phyloP scores from a whole-genome alignment of 1,140 invertebrate species.

The Apis laboriosa region DNA sequence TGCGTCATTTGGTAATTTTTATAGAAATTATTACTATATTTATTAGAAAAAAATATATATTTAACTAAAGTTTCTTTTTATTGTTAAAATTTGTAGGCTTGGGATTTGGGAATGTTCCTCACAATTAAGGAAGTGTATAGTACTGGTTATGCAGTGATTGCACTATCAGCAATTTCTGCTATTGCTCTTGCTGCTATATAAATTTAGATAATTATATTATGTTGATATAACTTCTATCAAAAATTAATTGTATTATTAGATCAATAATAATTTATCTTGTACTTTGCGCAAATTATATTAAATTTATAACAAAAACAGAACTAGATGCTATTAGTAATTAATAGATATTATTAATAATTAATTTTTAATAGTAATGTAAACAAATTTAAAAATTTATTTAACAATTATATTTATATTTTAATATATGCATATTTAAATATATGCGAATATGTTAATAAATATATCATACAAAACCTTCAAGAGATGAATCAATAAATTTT shows the following conservation, averaged over 20 bases:
- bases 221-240: conserved; percentile 23
- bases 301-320: conserved; percentile 45
- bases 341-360: conserved; percentile 14
- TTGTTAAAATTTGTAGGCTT: conserved; percentile 77
- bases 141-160: conserved; percentile 86
- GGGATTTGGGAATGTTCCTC: conserved; percentile 87
- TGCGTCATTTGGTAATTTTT: conserved; percentile 84
- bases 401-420: conserved; percentile 32
- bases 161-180: conserved; percentile 72
- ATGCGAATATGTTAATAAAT: conserved; percentile 7
- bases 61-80: conserved; percentile 3
- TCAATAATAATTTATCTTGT: conserved; percentile 27
- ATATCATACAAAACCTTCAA: conserved; percentile 74
- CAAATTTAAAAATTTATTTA: conserved; percentile 31
- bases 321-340: conserved; percentile 16
- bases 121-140: conserved; percentile 87
- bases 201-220: conserved; percentile 33
- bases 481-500: conserved; percentile 87
- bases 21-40: conserved; percentile 4
- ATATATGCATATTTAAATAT: conserved; percentile 28
- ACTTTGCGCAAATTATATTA: conserved; percentile 26
- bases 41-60: neutral
- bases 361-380: conserved; percentile 11
- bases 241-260: conserved; percentile 52
- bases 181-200: conserved; percentile 68